A percentile compares a stretch with the other conserved stretches of the same genome.
phyloP scores from a whole-genome alignment of 1,140 invertebrate species.

The Drosophila nebulosa region DNA sequence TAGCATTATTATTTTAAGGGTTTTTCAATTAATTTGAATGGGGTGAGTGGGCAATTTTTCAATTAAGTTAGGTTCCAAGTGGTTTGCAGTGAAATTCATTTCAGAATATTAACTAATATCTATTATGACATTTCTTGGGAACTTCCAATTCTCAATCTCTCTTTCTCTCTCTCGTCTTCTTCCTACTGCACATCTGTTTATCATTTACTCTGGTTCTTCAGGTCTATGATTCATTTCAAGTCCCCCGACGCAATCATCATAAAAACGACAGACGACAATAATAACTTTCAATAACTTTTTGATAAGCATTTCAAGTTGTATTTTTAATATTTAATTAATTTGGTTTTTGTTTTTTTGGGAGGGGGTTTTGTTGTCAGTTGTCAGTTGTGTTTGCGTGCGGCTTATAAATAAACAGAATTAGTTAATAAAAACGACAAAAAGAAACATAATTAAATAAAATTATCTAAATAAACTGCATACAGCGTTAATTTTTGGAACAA shows the following conservation, averaged over 20 bases:
- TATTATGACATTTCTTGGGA: no score
- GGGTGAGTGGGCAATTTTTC: not conserved
- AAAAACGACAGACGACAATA: conserved; percentile 23
- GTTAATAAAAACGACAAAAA: conserved; percentile 10
- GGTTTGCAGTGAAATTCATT: not conserved
- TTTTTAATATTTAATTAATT: conserved; percentile 47
- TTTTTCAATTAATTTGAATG: not conserved
- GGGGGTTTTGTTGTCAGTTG: not conserved
- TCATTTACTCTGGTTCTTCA: conserved; percentile 7
- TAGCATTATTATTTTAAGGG: not conserved
- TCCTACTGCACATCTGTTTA: not conserved
- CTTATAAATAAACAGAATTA: conserved; percentile 14
- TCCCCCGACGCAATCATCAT: conserved; percentile 2
- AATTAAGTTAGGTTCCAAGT: not conserved
- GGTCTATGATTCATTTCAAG: conserved; percentile 21
- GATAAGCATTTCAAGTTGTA: conserved; percentile 49
- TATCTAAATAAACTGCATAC: not conserved
- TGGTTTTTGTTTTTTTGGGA: not conserved
- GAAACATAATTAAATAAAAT: conserved; percentile 2
- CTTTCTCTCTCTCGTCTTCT: not conserved
- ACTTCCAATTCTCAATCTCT: not conserved
- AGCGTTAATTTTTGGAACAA: no score
- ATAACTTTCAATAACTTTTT: conserved; percentile 36
- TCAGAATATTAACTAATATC: not conserved
- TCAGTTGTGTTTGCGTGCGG: conserved; percentile 5